A percentile compares a stretch with the other conserved stretches of the same genome.
These are phyloP conservation scores for Suillia variegata DNA, from an alignment of 2,888 invertebrate genomes.

Conservation along the genomic window DNA sequence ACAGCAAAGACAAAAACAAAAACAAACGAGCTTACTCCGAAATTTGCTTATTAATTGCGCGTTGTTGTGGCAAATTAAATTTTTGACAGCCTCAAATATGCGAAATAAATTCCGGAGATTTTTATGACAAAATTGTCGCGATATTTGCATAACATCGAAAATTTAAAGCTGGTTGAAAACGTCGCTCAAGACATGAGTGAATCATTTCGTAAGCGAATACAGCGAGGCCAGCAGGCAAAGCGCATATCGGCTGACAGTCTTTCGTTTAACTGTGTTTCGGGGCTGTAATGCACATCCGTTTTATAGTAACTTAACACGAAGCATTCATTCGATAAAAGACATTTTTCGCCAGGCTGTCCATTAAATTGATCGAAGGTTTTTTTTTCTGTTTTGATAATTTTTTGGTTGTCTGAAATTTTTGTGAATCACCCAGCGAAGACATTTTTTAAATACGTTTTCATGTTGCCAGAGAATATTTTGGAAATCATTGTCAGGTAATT, in stretches of 20 bases:
- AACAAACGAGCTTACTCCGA: conserved; percentile 7
- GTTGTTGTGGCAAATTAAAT: conserved; percentile 17
- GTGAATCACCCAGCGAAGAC: no score
- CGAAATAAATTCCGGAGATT: background rate
- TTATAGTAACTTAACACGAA: conserved; percentile 1
- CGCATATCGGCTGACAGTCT: background rate
- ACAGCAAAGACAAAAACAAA: background rate
- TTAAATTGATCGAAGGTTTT: no score
- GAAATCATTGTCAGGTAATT: no score
- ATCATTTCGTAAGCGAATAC: no score
- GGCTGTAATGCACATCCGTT: background rate
- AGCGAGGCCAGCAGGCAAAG: background rate
- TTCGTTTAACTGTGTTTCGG: background rate
- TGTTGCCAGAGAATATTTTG: no score
- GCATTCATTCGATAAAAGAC: no score
- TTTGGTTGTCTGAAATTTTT: no score
- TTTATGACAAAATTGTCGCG: background rate
- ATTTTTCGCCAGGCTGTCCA: no score
- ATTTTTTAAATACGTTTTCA: no score
- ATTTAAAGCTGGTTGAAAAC: background rate
- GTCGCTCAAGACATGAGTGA: background rate
- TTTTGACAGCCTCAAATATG: conserved; percentile 3
- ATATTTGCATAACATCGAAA: background rate
- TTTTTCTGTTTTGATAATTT: no score
- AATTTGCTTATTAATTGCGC: conserved; percentile 20